Base-by-base conservation (phyloP, 1,140 invertebrate species). In the Ephestia elutella region DNA sequence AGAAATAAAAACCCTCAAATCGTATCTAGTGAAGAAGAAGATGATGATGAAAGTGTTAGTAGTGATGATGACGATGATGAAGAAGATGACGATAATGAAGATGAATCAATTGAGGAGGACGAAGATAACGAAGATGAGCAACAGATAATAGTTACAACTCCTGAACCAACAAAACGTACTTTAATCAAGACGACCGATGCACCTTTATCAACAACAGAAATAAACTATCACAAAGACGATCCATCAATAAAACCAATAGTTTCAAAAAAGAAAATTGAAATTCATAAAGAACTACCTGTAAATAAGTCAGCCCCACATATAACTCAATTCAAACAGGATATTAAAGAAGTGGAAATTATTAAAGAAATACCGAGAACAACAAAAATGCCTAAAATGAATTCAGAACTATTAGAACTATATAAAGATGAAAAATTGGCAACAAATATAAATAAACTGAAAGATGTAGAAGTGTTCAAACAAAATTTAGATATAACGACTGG, bases 271-370 rank as follows among this genome's bases (percentile, higher is more conserved):
- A 87, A 78, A 68, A 68, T 85, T 60, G 82, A 86, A 75, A 82
- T 86, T 38, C 82, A 88, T 50, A 82, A 81, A 68, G 83, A 88
- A 66, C 48, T 79, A 25, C 83, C 83, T 5, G 63, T 73, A 0
- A 79, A 83, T 59, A 80, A 66, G 54, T 72, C 76, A 44, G 71
- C 73, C 13, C 82, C 80, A 18, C 73, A 88, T 61, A 11, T 75
- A 20, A 77, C 79, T 5, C 75, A 86, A 63, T 86, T 78, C 56
- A 84, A 79, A 56, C 80, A 88, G 69, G 82, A 88, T 54, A 81
- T 86, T 56, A 76, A 88, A 64, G 84, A 90, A 75, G 71, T 86
- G 44, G 88, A 89, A 77, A 78, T 87, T 10, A 77, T 87, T 13
- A 83, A 89, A 73, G 81, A 89, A 70, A 72, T 80, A 32, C 75